Conservation (phyloP, 1,140 invertebrate species). For the Dinoponera quadriceps region DNA sequence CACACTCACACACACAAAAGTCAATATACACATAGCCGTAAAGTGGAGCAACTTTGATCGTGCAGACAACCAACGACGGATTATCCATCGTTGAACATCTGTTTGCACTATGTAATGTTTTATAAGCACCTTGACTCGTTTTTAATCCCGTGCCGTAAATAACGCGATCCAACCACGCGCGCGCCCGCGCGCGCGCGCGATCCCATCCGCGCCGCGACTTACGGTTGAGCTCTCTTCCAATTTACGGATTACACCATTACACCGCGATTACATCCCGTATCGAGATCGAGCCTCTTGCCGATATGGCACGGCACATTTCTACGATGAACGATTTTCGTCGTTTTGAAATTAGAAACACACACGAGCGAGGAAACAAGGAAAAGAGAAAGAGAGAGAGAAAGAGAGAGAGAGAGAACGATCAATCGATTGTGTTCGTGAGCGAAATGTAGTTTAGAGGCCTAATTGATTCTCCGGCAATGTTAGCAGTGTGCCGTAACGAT, state of each 20-base stretch:
- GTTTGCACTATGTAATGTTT: background rate
- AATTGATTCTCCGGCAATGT: slow-evolving; percentile 65
- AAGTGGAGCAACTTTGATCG: slow-evolving; percentile 45
- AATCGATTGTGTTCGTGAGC: slow-evolving; percentile 14
- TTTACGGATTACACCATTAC: slow-evolving; percentile 30
- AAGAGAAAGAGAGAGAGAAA: background rate
- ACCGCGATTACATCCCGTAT: slow-evolving; percentile 21
- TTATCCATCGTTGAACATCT: background rate
- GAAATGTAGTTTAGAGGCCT: slow-evolving; percentile 58
- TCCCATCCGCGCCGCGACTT: slow-evolving; percentile 16
- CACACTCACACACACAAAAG: slow-evolving; percentile 19
- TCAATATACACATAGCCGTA: slow-evolving; percentile 49
- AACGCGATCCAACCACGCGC: background rate
- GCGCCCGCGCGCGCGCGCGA: background rate
- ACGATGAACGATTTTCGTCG: slow-evolving; percentile 10
- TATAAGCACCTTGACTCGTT: slow-evolving; percentile 38
- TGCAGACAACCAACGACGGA: slow-evolving; percentile 21
- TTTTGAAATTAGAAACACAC: slow-evolving; percentile 45
- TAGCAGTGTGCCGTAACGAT: slow-evolving; percentile 44
- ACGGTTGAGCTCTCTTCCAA: slow-evolving; percentile 33
- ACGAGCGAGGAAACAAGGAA: slow-evolving; percentile 6
- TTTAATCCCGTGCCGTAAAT: slow-evolving; percentile 2
- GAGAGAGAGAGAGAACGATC: background rate
- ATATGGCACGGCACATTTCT: background rate
- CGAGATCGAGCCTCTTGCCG: slow-evolving; percentile 24